A percentile compares a stretch with the other conserved stretches of the same genome.
Conservation (phyloP, 2,113 vertebrate species). For the Drymodes brunneopygia region DNA sequence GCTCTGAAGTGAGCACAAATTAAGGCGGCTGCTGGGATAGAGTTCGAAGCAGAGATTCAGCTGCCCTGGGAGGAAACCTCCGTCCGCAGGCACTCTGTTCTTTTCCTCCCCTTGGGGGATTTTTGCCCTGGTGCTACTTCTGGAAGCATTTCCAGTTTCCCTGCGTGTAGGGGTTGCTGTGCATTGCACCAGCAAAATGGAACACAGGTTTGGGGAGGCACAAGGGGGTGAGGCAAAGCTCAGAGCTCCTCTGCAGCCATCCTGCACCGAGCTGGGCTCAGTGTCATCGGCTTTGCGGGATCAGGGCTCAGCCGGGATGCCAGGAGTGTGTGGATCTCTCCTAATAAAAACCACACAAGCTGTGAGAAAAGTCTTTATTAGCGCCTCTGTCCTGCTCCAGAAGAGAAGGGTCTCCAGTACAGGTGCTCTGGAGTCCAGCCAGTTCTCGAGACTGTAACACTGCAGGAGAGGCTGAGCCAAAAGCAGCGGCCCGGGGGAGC, state of each 20-base stretch:
- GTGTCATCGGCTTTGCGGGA: not conserved
- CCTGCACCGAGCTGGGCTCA: not conserved
- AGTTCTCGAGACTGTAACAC: not conserved
- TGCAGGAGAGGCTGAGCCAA: not conserved
- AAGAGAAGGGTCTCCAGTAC: slow-evolving; percentile 3
- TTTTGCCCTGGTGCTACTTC: not conserved
- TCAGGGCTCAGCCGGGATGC: not conserved
- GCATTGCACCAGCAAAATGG: not conserved
- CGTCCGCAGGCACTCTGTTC: not conserved
- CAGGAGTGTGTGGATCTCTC: not conserved
- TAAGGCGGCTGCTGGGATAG: not conserved
- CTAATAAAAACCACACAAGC: slow-evolving; percentile 2
- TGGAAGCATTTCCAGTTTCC: not conserved
- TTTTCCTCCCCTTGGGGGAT: not conserved
- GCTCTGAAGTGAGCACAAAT: slow-evolving; percentile 61
- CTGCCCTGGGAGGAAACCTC: not conserved
- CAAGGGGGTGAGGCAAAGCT: not conserved
- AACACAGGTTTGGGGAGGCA: not conserved
- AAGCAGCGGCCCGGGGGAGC: not conserved
- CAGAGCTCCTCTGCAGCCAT: not conserved
- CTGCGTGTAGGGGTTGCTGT: rapidly evolving
- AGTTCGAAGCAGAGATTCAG: not conserved
- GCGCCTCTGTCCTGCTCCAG: slow-evolving; percentile 11
- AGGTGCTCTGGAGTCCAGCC: slow-evolving; percentile 14
- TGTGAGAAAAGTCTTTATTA: slow-evolving; percentile 18